These are phyloP conservation scores for Amblyopsis hoosieri DNA, from an alignment of 2,797 vertebrate genomes.

Conservation along the genomic window DNA sequence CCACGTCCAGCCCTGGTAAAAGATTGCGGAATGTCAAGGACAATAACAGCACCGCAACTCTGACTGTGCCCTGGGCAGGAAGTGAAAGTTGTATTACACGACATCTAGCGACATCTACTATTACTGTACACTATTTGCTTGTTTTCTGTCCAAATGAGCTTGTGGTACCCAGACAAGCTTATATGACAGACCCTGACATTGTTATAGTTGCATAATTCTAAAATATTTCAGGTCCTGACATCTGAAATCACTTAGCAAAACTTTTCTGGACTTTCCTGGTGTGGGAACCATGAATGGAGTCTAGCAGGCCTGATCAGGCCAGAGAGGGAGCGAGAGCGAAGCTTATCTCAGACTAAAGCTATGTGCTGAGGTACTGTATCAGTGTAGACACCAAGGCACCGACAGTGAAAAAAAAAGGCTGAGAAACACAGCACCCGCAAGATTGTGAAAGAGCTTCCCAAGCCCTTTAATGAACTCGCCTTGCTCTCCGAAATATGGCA, in stretches of 20 bases:
- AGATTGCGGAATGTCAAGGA: conserved; percentile 98
- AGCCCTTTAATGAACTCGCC: conserved; percentile 88
- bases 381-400: conserved; percentile 95
- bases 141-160: no score
- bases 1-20: conserved; percentile 88
- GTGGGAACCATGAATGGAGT: conserved; percentile 80
- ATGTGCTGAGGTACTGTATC: conserved; percentile 93
- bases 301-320: conserved; percentile 79
- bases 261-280: conserved; percentile 14
- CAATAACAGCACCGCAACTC: conserved; percentile 85
- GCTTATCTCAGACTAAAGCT: conserved; percentile 96
- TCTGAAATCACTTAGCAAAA: conserved; percentile 4
- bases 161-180: no score
- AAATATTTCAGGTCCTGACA: not conserved
- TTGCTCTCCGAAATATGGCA: conserved; percentile 85
- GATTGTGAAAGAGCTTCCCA: conserved; percentile 76
- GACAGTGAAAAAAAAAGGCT: conserved; percentile 54
- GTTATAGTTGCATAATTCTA: not conserved
- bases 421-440: conserved; percentile 72
- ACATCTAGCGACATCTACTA: conserved; percentile 69
- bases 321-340: conserved; percentile 69
- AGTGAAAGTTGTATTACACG: conserved; percentile 79
- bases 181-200: no score
- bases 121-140: no score
- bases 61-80: conserved; percentile 88